A percentile compares a stretch with the other conserved stretches of the same genome.
Conservation (phyloP, 1,140 invertebrate genomes). For the Drosophila triauraria region DNA sequence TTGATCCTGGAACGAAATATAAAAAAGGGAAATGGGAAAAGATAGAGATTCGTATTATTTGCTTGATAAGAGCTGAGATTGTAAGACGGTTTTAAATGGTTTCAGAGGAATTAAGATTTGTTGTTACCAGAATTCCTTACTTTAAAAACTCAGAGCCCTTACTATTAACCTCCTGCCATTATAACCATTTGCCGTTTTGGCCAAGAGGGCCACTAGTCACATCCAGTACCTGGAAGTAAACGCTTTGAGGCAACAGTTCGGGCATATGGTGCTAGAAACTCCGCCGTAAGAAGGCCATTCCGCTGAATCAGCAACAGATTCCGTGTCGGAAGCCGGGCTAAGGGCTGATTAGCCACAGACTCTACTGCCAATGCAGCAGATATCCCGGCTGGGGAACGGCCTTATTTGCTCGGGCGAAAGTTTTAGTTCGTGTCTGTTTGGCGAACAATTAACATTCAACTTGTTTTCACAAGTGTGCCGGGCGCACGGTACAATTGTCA, state of each 20-base stretch:
- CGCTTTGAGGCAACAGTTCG: conserved; percentile 1
- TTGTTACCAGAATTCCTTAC: not conserved
- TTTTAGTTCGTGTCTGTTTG: conserved; percentile 66
- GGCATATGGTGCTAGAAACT: conserved; percentile 15
- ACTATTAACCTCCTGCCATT: conserved; percentile 26
- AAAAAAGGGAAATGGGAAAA: conserved; percentile 15
- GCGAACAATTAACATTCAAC: conserved; percentile 72
- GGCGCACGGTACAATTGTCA: conserved; percentile 32
- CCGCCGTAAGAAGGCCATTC: conserved; percentile 17
- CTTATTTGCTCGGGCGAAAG: conserved; percentile 46
- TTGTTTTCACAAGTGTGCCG: conserved; percentile 60
- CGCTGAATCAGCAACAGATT: conserved; percentile 53
- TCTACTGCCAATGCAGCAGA: conserved; percentile 41
- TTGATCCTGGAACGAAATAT: conserved; percentile 54
- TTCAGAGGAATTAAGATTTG: conserved; percentile 16
- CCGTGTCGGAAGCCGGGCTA: conserved; percentile 2
- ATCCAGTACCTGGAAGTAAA: conserved; percentile 5
- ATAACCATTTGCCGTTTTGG: conserved; percentile 32
- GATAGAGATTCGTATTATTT: conserved; percentile 39
- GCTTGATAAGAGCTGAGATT: conserved; percentile 30
- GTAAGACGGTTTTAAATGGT: conserved; percentile 1
- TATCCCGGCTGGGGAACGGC: not conserved
- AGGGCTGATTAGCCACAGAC: conserved; percentile 19
- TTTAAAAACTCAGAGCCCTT: not conserved
- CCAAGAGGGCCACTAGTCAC: conserved; percentile 7